Evolutionary conservation across 2,113 vertebrate species (phyloP).

Genomic region (Pampusana beccarii): DNA sequence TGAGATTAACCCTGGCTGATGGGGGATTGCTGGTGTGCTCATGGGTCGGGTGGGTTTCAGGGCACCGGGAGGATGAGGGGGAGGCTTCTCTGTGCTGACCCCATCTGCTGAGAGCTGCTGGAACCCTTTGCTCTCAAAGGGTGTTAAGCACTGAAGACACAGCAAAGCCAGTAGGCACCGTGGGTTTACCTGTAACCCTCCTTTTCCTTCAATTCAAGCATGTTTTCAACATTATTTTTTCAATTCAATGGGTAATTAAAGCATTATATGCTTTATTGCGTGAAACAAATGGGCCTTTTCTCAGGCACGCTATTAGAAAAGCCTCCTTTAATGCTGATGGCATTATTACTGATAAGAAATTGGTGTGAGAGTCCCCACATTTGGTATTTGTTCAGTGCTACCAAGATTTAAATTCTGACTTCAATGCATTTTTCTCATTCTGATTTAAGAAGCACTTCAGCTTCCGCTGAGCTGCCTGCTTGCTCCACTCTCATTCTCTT

Average conservation of each 20-base stretch:
- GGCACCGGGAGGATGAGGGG: neutral
- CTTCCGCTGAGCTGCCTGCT: neutral
- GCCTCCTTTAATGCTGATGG: neutral
- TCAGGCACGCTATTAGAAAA: neutral
- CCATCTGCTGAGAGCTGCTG: neutral
- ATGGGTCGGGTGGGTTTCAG: neutral
- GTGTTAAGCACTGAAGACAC: neutral
- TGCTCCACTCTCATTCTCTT: neutral
- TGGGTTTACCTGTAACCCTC: neutral
- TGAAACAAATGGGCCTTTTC: neutral
- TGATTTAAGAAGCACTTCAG: neutral
- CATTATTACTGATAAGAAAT: neutral
- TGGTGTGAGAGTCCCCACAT: neutral
- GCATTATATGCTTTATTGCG: neutral
- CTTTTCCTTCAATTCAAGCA: neutral
- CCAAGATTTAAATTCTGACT: neutral
- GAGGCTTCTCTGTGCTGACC: neutral
- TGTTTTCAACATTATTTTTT: neutral
- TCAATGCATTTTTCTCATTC: neutral
- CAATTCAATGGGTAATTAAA: neutral
- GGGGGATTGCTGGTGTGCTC: neutral
- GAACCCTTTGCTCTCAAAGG: neutral
- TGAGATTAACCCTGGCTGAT: neutral
- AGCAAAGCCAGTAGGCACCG: neutral
- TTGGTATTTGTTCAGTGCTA: neutral